These are phyloP conservation scores for Drosophila kuntzei DNA, from an alignment of 2,888 invertebrate genomes.

Conservation along the genomic window DNA sequence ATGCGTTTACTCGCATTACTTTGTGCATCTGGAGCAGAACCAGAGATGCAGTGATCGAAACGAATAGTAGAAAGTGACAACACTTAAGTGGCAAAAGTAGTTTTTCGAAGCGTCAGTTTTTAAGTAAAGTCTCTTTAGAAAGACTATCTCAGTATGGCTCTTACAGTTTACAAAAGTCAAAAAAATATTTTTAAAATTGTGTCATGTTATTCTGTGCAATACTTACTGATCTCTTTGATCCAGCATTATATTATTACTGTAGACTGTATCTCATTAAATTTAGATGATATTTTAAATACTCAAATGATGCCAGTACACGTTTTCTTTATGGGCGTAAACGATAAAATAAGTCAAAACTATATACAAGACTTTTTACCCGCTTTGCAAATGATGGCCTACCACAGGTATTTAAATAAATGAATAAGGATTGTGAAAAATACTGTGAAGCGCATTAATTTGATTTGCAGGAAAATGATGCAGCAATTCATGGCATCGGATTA, in stretches of 20 bases:
- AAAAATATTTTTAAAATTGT: background rate
- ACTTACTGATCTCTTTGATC: background rate
- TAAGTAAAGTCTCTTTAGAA: slow-evolving; percentile 5
- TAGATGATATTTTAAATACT: slow-evolving; percentile 47
- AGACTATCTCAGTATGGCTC: slow-evolving; percentile 7
- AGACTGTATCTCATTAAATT: slow-evolving; percentile 31
- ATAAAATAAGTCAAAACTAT: slow-evolving; percentile 1
- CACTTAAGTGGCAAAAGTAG: background rate
- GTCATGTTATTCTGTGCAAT: slow-evolving; percentile 5
- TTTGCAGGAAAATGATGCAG: slow-evolving; percentile 56
- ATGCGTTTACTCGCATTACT: background rate
- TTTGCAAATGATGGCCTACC: slow-evolving; percentile 43
- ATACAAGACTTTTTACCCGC: slow-evolving; percentile 27
- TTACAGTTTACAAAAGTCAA: background rate
- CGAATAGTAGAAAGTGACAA: slow-evolving; percentile 16
- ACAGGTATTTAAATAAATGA: slow-evolving; percentile 34
- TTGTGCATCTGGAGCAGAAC: slow-evolving; percentile 37
- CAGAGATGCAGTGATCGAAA: slow-evolving; percentile 16
- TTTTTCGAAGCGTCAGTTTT: slow-evolving; percentile 11
- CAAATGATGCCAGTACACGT: slow-evolving; percentile 47
- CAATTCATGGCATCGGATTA: slow-evolving; percentile 56
- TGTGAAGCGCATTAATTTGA: background rate
- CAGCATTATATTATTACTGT: background rate
- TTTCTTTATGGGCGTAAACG: slow-evolving; percentile 21
- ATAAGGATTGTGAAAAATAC: no score